Evolutionary conservation across 92 coral and sea anemone species (phyloP).

Genomic region (Porites evermanni): DNA sequence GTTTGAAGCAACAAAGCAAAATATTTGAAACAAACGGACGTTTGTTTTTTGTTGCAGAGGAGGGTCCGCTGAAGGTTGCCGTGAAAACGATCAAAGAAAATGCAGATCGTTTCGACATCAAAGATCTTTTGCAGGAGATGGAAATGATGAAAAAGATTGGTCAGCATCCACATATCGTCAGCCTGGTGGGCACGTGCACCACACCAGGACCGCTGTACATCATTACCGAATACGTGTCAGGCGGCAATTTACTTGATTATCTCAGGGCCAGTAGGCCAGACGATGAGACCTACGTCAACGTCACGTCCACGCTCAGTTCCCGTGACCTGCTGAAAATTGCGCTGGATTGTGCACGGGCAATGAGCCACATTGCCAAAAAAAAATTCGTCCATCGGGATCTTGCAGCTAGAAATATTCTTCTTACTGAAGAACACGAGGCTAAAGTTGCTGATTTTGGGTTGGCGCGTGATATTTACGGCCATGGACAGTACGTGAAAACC

Average conservation of each 20-base stretch:
- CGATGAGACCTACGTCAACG: conserved; percentile 74
- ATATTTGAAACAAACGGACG: not conserved
- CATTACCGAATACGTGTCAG: conserved; percentile 79
- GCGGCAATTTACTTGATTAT: conserved; percentile 81
- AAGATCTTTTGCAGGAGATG: conserved; percentile 76
- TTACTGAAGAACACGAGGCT: conserved; percentile 72
- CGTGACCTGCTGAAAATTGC: conserved; percentile 83
- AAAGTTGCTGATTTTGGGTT: conserved; percentile 90
- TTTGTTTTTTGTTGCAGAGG: conserved; percentile 30
- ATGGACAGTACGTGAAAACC: conserved; percentile 87
- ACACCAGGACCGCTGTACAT: conserved; percentile 87
- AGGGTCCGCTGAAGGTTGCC: conserved; percentile 73
- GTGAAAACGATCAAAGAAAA: conserved; percentile 74
- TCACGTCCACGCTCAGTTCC: conserved; percentile 80
- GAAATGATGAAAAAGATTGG: conserved; percentile 94
- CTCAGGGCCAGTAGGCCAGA: conserved; percentile 78
- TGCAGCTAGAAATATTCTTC: conserved; percentile 86
- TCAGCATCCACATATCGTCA: conserved; percentile 86
- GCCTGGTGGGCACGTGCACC: conserved; percentile 86
- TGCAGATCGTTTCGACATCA: conserved; percentile 78
- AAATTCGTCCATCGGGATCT: conserved; percentile 90
- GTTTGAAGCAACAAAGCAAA: too few relatives aligned
- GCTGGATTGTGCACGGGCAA: conserved; percentile 77
- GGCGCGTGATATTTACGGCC: conserved; percentile 85
- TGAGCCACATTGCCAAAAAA: conserved; percentile 81